Evolutionary conservation across 2,888 invertebrate genomes (phyloP), one percentile per base, ranked within the genome.

Genomic region (Amphipyra berbera): DNA sequence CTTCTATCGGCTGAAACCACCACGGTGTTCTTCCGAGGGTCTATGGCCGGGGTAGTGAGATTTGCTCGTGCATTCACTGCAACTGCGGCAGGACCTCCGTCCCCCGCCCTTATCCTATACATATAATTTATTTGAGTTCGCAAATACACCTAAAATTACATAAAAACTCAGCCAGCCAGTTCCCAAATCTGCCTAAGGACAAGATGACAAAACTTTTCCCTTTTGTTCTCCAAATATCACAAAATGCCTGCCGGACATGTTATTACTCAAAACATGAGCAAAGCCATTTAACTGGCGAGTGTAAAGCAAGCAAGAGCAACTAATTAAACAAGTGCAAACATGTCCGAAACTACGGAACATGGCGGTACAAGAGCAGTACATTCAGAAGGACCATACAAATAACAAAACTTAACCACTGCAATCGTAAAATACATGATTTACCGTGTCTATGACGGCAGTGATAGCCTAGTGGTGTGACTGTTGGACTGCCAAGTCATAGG

Each of bases 281-380:
- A 45, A 47, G 60, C 60, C 50, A 60, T 70, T 70, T 67, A 56
- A 72, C 48, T 54, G 48, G 42, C 15, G 40, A 61, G 44, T 72
- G 56, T 58, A 53, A 58, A 54, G 50, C 69, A 48, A 61, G 49
- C 73, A 27, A 56, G 35, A 45, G n/a, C 45, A 48, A 63, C 59
- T 73, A 71, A 72, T 72, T 72, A 64, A 73, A 70, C 69, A 53
- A 45, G 61, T 48, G 52, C 33, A 61, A 73, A 73, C 61, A 72
- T 73, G 69, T 55, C 67, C 40, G 37, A 59, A 47, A 67, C 55
- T 55, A 67, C 30, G 33, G 6, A 37, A 0, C n/a, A 6, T 1
- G 0, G 7, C 8, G 21, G 21, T 3, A 10, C 0, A 21, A 40
- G 27, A 7, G 13, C 1, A 9, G 8, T 38, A 21, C 3, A 0